Conservation (phyloP, 1,140 invertebrate species). For the Colletes latitarsis region DNA sequence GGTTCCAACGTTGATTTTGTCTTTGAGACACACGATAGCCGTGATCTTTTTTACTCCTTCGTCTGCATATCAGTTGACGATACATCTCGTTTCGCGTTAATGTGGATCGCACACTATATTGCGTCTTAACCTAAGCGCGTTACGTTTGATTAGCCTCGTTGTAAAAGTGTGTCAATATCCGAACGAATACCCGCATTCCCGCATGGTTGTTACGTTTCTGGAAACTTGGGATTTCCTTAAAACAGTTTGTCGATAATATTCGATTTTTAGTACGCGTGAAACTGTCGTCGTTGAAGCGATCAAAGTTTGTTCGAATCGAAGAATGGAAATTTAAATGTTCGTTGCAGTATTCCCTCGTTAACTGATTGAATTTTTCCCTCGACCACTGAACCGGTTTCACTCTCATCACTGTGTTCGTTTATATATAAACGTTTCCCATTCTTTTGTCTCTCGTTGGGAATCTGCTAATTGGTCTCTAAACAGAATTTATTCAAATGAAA, state of each 20-base stretch:
- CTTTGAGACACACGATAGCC: slow-evolving; percentile 39
- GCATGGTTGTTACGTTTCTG: not conserved
- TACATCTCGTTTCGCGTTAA: slow-evolving; percentile 14
- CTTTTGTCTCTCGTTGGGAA: no score
- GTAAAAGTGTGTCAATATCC: not conserved
- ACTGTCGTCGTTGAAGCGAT: no score
- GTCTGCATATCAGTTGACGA: slow-evolving; percentile 19
- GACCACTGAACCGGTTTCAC: no score
- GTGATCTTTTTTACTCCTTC: not conserved
- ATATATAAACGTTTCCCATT: no score
- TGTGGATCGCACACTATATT: not conserved
- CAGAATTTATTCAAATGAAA: no score
- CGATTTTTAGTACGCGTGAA: not conserved
- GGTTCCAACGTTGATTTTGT: slow-evolving; percentile 32
- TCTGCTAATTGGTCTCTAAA: no score
- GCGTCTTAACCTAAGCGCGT: not conserved
- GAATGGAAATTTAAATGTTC: no score
- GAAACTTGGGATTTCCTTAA: not conserved
- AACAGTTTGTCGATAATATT: not conserved
- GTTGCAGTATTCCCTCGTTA: no score
- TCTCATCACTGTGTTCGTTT: no score
- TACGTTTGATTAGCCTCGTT: slow-evolving; percentile 23
- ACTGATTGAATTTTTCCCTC: no score
- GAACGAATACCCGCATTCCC: not conserved
- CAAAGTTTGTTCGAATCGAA: no score